Conservation (phyloP, 2,888 invertebrate genomes). For the Nebria salina region DNA sequence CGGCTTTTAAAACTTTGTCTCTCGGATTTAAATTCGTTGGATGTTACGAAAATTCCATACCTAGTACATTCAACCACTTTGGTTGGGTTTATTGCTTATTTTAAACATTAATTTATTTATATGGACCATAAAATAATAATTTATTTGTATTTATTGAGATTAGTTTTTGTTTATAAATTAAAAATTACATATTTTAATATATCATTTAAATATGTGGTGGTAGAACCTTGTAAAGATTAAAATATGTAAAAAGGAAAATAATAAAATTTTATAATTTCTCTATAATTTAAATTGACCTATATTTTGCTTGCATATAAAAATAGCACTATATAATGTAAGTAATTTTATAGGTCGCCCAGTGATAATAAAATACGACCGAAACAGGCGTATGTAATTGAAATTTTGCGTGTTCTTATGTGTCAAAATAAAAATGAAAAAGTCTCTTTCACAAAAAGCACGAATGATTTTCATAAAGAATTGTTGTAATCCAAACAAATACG, state of each 20-base stretch:
- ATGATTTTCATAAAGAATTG: conserved; percentile 1
- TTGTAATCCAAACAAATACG: not conserved
- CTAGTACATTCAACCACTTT: not conserved
- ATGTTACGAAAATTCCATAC: not conserved
- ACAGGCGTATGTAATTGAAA: not conserved
- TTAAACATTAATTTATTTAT: not conserved
- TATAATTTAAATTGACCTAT: not conserved
- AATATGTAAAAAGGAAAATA: not conserved
- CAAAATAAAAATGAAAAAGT: not conserved
- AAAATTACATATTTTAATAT: too few species aligned
- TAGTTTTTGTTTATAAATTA: too few species aligned
- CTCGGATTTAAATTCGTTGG: not conserved
- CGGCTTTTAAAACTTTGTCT: conserved; percentile 12
- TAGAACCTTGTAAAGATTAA: not conserved
- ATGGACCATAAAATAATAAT: not conserved
- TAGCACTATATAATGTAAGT: not conserved
- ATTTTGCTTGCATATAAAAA: not conserved
- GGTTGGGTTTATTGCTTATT: not conserved
- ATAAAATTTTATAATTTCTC: not conserved
- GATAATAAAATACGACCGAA: not conserved
- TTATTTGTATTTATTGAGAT: too few species aligned
- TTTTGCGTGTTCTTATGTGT: not conserved
- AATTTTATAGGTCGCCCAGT: not conserved
- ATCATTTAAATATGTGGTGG: too few species aligned
- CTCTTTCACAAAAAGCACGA: not conserved